A percentile compares a stretch with the other conserved stretches of the same genome.
Evolutionary conservation across 30 jellyfish, hydroid and myxozoan genomes (phyloP).

Genomic region (Catostylus mosaicus): DNA sequence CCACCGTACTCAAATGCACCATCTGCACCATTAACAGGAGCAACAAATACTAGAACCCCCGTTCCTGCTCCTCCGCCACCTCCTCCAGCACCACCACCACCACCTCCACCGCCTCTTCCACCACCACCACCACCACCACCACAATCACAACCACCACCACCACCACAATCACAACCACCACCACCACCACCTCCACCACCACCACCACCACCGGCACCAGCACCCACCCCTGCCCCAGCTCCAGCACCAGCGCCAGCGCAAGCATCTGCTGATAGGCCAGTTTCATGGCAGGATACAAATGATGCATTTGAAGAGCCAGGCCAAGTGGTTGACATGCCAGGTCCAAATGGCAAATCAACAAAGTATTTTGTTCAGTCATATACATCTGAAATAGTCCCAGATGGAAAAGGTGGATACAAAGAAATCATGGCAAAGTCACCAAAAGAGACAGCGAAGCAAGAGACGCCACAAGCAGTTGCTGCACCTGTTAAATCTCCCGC

Average conservation of each 20-base stretch:
- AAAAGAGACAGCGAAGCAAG: slow-evolving; percentile 5
- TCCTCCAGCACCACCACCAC: slow-evolving; percentile 26
- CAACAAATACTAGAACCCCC: slow-evolving; percentile 44
- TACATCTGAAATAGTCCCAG: slow-evolving; percentile 78
- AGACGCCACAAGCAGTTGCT: slow-evolving; percentile 52
- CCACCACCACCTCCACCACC: slow-evolving; percentile 47
- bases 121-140: slow-evolving; percentile 50
- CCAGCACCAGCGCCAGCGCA: slow-evolving; percentile 60
- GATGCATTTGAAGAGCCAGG: slow-evolving; percentile 57
- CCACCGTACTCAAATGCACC: slow-evolving; percentile 17
- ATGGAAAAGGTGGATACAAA: slow-evolving; percentile 76
- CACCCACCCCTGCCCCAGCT: slow-evolving; percentile 32
- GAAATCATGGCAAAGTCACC: slow-evolving; percentile 35
- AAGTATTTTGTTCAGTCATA: slow-evolving; percentile 67
- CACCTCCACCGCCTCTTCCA: slow-evolving; percentile 33
- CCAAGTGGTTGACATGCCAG: slow-evolving; percentile 67
- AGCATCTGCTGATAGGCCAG: slow-evolving; percentile 28
- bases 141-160: slow-evolving; percentile 44
- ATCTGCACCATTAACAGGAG: slow-evolving; percentile 41
- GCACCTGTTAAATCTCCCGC: slow-evolving; percentile 56
- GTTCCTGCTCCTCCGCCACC: slow-evolving; percentile 18
- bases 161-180: slow-evolving; percentile 26
- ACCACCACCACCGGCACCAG: slow-evolving; percentile 25
- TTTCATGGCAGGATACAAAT: slow-evolving; percentile 28
- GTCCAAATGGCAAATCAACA: slow-evolving; percentile 67